Conservation (phyloP, 2,113 vertebrate species). For the Numida meleagris region DNA sequence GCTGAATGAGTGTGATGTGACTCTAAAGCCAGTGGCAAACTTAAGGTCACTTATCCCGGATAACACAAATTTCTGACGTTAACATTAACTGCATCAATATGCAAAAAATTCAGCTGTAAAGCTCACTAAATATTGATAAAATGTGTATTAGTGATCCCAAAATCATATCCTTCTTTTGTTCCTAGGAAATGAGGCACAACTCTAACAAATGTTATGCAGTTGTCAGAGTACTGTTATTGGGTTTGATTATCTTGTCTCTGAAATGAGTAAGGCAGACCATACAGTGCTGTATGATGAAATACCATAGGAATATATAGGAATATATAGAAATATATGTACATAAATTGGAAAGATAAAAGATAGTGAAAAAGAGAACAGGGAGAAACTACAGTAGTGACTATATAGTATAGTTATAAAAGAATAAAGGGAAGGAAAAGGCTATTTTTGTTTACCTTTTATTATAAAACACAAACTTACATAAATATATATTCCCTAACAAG, state of each 20-base stretch:
- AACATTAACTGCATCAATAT: not conserved
- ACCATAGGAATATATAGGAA: not conserved
- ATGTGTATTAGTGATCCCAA: not conserved
- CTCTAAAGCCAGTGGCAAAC: not conserved
- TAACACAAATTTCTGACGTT: not conserved
- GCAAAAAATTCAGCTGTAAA: rapidly evolving
- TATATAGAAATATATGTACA: not conserved
- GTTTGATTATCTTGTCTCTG: not conserved
- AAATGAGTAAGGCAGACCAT: not conserved
- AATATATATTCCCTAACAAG: not conserved
- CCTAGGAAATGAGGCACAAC: not conserved
- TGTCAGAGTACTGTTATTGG: not conserved
- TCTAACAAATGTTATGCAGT: not conserved
- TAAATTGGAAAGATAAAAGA: not conserved
- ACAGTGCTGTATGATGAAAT: not conserved
- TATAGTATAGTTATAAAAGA: not conserved
- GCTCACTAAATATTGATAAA: not conserved
- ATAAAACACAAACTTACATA: not conserved
- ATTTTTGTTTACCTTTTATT: not conserved
- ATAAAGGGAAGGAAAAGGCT: not conserved
- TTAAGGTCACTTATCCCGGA: not conserved
- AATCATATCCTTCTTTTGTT: not conserved
- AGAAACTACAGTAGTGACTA: not conserved
- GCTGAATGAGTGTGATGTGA: rapidly evolving
- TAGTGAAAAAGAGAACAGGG: not conserved